These are phyloP conservation scores for Limnephilus lunatus DNA, from an alignment of 2,888 invertebrate species.

Conservation along the genomic window DNA sequence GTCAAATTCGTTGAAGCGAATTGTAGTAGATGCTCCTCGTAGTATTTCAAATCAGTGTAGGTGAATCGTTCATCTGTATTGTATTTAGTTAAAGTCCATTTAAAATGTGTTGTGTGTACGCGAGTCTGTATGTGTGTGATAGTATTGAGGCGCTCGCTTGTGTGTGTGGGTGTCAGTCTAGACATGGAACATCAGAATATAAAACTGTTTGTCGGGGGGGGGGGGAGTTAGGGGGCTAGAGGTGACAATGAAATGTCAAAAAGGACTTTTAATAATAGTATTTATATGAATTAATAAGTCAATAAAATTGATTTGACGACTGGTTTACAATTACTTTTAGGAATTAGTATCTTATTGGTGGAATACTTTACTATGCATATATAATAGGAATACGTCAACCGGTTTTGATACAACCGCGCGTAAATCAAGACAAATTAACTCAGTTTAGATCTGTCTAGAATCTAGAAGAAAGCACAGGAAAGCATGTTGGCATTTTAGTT, in stretches of 20 bases:
- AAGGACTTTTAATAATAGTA: neutral
- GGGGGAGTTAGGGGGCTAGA: neutral
- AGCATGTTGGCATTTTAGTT: too few species aligned
- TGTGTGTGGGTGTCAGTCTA: conserved; percentile 21
- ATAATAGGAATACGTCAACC: neutral
- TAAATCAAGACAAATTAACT: too few species aligned
- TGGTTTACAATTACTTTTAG: too few species aligned
- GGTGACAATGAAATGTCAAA: neutral
- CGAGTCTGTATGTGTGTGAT: neutral
- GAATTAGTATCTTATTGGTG: too few species aligned
- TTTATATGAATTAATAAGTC: too few species aligned
- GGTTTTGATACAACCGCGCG: neutral
- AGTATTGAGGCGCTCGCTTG: neutral
- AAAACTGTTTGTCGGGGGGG: neutral
- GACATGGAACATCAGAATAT: conserved; percentile 14
- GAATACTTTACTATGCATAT: too few species aligned
- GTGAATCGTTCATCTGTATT: neutral
- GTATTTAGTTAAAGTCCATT: conserved; percentile 2
- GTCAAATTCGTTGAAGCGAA: neutral
- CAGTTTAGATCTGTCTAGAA: too few species aligned
- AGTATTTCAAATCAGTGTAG: conserved; percentile 16
- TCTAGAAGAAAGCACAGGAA: too few species aligned
- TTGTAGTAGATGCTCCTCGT: conserved; percentile 10
- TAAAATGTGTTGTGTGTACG: neutral
- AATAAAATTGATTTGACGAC: too few species aligned